Conservation (phyloP, 2,888 invertebrate species). For the Lochmaea capreae region DNA sequence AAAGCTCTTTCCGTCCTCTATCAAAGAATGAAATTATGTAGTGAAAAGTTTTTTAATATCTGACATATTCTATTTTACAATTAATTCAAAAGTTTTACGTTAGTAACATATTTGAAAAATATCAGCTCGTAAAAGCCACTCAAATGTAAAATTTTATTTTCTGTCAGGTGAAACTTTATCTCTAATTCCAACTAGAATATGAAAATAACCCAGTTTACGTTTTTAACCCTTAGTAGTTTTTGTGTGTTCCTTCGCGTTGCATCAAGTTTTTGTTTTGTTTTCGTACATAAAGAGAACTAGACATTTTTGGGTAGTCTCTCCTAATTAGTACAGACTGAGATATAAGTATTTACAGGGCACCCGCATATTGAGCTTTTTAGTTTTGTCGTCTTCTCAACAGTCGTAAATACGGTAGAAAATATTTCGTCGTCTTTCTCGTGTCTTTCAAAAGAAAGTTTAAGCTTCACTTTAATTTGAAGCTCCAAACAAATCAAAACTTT, state of each 20-base stretch:
- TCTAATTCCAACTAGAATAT: background rate
- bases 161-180: background rate
- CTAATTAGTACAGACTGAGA: background rate
- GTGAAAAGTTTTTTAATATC: too few species aligned
- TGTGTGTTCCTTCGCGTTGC: background rate
- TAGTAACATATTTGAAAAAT: too few species aligned
- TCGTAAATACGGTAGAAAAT: background rate
- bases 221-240: background rate
- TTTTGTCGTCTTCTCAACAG: background rate
- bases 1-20: too few species aligned
- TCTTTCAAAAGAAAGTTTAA: constrained; percentile 7
- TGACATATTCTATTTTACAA: too few species aligned
- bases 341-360: background rate
- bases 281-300: constrained; percentile 5
- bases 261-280: constrained; percentile 3
- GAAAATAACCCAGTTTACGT: background rate
- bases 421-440: background rate
- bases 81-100: too few species aligned
- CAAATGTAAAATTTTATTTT: too few species aligned
- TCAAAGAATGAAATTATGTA: too few species aligned
- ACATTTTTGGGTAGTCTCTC: background rate
- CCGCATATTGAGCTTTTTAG: constrained; percentile 3
- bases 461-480: constrained; percentile 24
- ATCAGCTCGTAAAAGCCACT: too few species aligned
- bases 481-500: constrained; percentile 21